Percentiles rank a stretch among this genome's conserved stretches.
Conservation (phyloP, 2,113 vertebrate species). For the Mustela lutreola region DNA sequence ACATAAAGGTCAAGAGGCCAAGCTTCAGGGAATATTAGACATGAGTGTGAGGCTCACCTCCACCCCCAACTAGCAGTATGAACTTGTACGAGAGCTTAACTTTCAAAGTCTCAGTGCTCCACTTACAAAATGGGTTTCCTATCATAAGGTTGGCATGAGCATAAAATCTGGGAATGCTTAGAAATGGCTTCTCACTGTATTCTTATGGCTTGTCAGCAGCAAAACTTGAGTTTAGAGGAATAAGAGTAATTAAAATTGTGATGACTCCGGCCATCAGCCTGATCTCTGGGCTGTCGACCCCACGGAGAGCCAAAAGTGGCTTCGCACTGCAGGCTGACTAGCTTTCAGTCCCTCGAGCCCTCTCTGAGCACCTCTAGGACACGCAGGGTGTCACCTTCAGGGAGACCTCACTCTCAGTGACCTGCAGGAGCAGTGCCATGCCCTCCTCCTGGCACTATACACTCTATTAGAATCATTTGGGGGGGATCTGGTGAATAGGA, state of each 20-base stretch:
- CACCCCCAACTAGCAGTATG: not conserved
- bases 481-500: not conserved
- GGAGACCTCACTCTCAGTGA: not conserved
- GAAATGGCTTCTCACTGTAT: not conserved
- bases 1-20: not conserved
- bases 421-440: too few relatives aligned
- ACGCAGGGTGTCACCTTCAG: not conserved
- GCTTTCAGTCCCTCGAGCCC: not conserved
- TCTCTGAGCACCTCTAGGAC: not conserved
- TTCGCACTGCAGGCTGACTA: not conserved
- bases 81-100: not conserved
- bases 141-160: not conserved
- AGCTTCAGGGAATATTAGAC: not conserved
- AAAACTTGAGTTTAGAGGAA: not conserved
- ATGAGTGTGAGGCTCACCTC: not conserved
- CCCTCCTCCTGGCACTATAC: too few relatives aligned
- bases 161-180: not conserved
- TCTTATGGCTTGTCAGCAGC: not conserved
- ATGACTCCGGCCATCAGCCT: not conserved
- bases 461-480: not conserved
- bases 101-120: not conserved
- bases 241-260: not conserved
- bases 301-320: rapidly evolving
- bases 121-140: not conserved
- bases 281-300: not conserved